These are phyloP conservation scores for Lasioglossum morio DNA, from an alignment of 2,888 invertebrate genomes.

Conservation along the genomic window DNA sequence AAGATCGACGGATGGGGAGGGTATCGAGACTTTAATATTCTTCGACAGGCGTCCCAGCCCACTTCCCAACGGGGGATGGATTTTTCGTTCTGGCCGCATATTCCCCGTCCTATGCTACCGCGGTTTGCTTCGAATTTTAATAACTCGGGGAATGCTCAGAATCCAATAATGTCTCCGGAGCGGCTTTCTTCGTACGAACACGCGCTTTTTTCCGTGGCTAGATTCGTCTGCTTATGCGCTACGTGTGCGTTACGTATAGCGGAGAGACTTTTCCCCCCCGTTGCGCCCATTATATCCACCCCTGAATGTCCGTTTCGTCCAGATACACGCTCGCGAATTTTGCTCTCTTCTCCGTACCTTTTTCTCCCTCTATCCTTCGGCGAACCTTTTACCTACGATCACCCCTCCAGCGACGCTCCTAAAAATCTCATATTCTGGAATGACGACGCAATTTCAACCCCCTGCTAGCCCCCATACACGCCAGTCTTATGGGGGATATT, in stretches of 20 bases:
- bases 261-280: conserved; percentile 15
- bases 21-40: conserved; percentile 81
- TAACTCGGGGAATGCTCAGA: conserved; percentile 84
- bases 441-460: conserved; percentile 79
- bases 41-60: conserved; percentile 74
- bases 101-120: conserved; percentile 58
- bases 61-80: conserved; percentile 62
- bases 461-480: conserved; percentile 37
- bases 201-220: conserved; percentile 49
- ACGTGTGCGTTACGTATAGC: conserved; percentile 53
- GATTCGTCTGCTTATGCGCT: conserved; percentile 60
- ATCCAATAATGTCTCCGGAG: conserved; percentile 82
- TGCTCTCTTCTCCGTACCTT: conserved; percentile 15
- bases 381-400: conserved; percentile 13
- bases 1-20: conserved; percentile 61
- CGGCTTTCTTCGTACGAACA: conserved; percentile 65
- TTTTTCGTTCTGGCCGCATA: conserved; percentile 53
- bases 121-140: conserved; percentile 84
- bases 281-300: conserved; percentile 67
- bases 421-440: conserved; percentile 82
- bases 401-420: conserved; percentile 38
- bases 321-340: conserved; percentile 48
- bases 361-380: conserved; percentile 15
- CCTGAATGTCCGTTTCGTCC: conserved; percentile 69
- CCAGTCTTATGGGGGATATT: conserved; percentile 53